Conservation (phyloP, 2,888 invertebrate species). For the Mythimna ferrago region DNA sequence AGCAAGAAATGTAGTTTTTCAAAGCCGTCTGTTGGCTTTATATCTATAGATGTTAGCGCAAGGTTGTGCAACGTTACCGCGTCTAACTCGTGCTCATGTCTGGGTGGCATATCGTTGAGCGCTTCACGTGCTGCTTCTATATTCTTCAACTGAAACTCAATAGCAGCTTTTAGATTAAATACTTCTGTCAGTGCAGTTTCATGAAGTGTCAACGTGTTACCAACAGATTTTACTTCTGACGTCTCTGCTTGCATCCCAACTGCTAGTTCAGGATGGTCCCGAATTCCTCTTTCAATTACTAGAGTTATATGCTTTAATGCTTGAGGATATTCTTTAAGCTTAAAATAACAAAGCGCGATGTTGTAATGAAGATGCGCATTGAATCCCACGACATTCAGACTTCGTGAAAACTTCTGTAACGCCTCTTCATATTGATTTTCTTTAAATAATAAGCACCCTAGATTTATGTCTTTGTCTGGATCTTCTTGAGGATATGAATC, state of each 20-base stretch:
- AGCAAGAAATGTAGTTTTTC: conserved; percentile 96
- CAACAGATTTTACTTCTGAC: conserved; percentile 98
- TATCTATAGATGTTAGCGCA: conserved; percentile 97
- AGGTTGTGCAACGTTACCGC: conserved; percentile 99
- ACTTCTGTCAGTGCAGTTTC: conserved; percentile 99
- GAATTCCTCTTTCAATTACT: conserved; percentile 98
- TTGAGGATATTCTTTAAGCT: conserved; percentile 97
- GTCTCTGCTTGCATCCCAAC: conserved; percentile 99
- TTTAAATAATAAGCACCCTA: conserved; percentile 98
- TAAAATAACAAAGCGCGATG: conserved; percentile 98
- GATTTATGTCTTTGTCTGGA: conserved; percentile 98
- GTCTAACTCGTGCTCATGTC: conserved; percentile 99
- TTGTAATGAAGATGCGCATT: conserved; percentile 98
- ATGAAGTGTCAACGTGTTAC: conserved; percentile 97
- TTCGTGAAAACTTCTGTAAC: conserved; percentile 96
- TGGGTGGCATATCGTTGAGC: conserved; percentile 96
- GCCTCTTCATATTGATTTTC: conserved; percentile 96
- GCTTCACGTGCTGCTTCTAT: conserved; percentile 97
- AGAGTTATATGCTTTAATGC: conserved; percentile 97
- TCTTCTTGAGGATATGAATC: conserved; percentile 97
- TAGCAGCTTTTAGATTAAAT: conserved; percentile 99
- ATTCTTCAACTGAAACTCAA: conserved; percentile 96
- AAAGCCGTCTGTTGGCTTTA: conserved; percentile 97
- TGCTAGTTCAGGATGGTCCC: conserved; percentile 99
- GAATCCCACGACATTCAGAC: conserved; percentile 97